A percentile compares a stretch with the other conserved stretches of the same genome.
These are phyloP conservation scores for Garrulus glandarius DNA, from an alignment of 2,797 vertebrate species.

Conservation along the genomic window DNA sequence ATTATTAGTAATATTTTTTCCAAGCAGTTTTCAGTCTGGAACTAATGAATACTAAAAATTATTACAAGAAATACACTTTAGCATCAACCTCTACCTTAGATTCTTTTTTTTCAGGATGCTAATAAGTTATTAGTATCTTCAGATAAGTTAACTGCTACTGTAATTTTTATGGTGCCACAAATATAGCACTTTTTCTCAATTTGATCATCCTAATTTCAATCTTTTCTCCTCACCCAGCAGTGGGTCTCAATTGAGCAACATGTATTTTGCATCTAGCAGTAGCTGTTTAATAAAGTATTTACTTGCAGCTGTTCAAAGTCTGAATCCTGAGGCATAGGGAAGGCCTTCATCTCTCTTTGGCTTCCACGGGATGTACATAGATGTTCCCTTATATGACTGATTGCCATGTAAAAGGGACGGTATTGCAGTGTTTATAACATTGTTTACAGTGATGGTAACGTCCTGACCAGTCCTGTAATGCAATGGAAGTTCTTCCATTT, in stretches of 20 bases:
- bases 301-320: not conserved
- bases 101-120: not conserved
- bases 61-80: not conserved
- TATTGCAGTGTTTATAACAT: not conserved
- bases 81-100: not conserved
- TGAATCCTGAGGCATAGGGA: not conserved
- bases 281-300: not conserved
- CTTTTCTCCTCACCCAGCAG: not conserved
- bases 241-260: not conserved
- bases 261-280: not conserved
- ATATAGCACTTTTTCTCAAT: not conserved
- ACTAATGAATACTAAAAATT: not conserved
- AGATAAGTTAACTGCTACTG: not conserved
- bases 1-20: not conserved
- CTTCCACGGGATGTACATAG: not conserved
- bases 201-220: not conserved
- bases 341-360: not conserved
- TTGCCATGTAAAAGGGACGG: not conserved
- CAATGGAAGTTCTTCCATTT: not conserved
- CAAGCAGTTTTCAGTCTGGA: not conserved
- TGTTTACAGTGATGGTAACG: not conserved
- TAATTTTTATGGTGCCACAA: not conserved
- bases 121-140: not conserved
- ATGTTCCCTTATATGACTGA: not conserved
- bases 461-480: not conserved